Evolutionary conservation across 2,888 invertebrate genomes (phyloP).

Genomic region (Drosophila cyrtoloma): DNA sequence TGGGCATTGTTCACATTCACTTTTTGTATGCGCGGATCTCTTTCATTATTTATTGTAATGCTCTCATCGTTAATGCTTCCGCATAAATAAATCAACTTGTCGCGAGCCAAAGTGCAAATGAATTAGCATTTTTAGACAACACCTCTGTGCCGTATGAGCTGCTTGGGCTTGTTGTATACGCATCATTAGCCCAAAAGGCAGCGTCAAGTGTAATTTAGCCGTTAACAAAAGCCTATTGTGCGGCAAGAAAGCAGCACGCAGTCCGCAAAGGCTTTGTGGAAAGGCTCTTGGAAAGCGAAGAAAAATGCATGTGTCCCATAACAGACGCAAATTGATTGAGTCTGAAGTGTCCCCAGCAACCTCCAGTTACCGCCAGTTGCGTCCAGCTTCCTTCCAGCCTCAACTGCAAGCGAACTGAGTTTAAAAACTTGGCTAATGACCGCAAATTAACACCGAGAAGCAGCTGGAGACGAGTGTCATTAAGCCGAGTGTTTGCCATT

Average conservation of each 20-base stretch:
- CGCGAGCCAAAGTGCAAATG: slow-evolving; percentile 71
- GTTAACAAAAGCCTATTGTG: slow-evolving; percentile 75
- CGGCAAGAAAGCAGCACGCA: slow-evolving; percentile 28
- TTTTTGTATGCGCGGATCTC: slow-evolving; percentile 14
- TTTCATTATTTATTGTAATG: slow-evolving; percentile 44
- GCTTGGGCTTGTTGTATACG: slow-evolving; percentile 41
- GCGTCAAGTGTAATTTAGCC: slow-evolving; percentile 74
- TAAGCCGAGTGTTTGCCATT: slow-evolving; percentile 71
- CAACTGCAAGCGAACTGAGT: slow-evolving; percentile 27
- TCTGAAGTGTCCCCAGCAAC: slow-evolving; percentile 26
- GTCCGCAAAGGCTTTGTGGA: slow-evolving; percentile 21
- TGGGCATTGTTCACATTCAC: slow-evolving; percentile 52
- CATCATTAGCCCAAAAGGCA: slow-evolving; percentile 75
- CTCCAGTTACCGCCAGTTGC: not conserved
- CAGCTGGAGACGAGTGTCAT: slow-evolving; percentile 71
- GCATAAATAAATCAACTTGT: slow-evolving; percentile 61
- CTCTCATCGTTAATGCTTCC: slow-evolving; percentile 47
- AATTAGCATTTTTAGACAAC: slow-evolving; percentile 71
- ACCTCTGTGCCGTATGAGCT: not conserved
- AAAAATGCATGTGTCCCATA: slow-evolving; percentile 56
- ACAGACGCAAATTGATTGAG: slow-evolving; percentile 75
- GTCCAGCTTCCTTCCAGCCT: slow-evolving; percentile 5
- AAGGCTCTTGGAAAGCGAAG: slow-evolving; percentile 18
- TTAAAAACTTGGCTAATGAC: slow-evolving; percentile 76
- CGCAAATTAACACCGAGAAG: slow-evolving; percentile 73